phyloP scores from a whole-genome alignment of 2,888 invertebrate species.

The Lypha dubia region DNA sequence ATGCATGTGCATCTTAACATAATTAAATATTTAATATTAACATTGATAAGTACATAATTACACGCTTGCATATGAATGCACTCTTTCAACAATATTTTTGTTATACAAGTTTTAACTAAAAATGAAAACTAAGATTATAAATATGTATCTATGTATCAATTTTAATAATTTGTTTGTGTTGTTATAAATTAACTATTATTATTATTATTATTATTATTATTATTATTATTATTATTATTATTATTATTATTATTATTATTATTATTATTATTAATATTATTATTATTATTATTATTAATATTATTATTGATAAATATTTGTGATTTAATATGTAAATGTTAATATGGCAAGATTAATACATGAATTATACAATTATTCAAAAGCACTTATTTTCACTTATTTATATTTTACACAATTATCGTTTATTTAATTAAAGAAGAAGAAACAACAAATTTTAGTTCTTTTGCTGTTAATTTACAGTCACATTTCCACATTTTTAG shows the following conservation, averaged over 20 bases:
- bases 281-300: constrained; percentile 40
- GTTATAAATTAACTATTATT: constrained; percentile 56
- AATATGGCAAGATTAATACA: constrained; percentile 84
- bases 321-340: constrained; percentile 77
- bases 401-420: constrained; percentile 10
- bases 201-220: constrained; percentile 34
- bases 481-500: not conserved
- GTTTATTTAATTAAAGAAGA: constrained; percentile 31
- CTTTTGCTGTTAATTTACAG: not conserved
- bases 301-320: constrained; percentile 36
- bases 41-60: no score
- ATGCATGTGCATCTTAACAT: no score
- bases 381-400: constrained; percentile 35
- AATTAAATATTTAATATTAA: not conserved
- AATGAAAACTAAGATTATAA: constrained; percentile 36
- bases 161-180: not conserved
- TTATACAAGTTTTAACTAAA: constrained; percentile 30
- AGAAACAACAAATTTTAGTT: not conserved
- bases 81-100: not conserved
- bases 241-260: constrained; percentile 31
- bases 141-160: no score
- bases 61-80: not conserved
- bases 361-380: constrained; percentile 72
- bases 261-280: constrained; percentile 37
- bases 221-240: constrained; percentile 17